Evolutionary conservation across 2,113 vertebrate species (phyloP).

Genomic region (Vulpes lagopus): DNA sequence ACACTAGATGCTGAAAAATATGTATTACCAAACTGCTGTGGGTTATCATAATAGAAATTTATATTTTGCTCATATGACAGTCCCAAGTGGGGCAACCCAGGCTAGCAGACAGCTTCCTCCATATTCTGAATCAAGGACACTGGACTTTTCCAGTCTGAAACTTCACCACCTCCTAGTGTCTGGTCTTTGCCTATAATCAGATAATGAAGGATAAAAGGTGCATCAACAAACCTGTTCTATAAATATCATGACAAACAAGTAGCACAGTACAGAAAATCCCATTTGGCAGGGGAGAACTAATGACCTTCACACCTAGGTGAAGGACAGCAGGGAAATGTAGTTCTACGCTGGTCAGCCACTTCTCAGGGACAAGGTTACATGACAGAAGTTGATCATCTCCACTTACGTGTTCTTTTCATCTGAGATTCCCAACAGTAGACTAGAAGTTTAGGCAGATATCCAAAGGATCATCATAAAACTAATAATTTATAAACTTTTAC

Average conservation of each 20-base stretch:
- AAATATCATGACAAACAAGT: background rate
- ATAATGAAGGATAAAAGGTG: background rate
- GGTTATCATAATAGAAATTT: background rate
- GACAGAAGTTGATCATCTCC: background rate
- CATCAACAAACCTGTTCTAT: background rate
- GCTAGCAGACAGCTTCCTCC: background rate
- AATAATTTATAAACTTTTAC: background rate
- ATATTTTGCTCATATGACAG: background rate
- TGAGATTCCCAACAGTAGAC: background rate
- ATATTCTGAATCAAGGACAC: background rate
- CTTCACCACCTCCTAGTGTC: rapidly evolving
- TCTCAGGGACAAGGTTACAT: background rate
- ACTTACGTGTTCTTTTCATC: background rate
- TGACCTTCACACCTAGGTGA: background rate
- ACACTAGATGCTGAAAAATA: background rate
- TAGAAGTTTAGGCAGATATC: background rate
- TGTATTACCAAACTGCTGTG: background rate
- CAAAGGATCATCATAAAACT: background rate
- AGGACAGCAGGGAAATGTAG: background rate
- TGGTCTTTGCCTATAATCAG: background rate
- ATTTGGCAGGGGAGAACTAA: background rate
- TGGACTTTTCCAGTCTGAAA: background rate
- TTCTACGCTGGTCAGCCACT: background rate
- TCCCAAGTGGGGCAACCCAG: background rate
- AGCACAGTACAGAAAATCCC: background rate